Conservation (phyloP, 2,888 invertebrate genomes). For the Venusia cambrica region DNA sequence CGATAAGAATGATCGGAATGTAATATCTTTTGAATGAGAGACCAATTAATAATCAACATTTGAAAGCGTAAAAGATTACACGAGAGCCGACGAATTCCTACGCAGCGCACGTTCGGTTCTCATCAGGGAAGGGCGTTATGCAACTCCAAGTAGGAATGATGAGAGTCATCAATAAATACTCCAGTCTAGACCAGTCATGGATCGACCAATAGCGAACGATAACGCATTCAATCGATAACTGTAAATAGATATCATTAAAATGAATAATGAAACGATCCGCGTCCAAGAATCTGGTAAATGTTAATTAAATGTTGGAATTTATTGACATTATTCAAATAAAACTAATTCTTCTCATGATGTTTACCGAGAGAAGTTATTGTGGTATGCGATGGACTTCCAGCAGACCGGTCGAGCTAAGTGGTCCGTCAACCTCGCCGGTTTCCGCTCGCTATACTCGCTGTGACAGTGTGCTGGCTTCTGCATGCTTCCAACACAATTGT, state of each 20-base stretch:
- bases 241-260: constrained; percentile 69
- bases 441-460: constrained; percentile 19
- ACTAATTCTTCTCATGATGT: constrained; percentile 55
- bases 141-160: constrained; percentile 47
- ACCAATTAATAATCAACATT: constrained; percentile 72
- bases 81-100: constrained; percentile 64
- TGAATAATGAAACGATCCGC: constrained; percentile 72
- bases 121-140: constrained; percentile 49
- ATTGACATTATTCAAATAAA: constrained; percentile 42
- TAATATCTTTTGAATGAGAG: constrained; percentile 64
- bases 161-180: constrained; percentile 56
- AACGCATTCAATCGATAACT: constrained; percentile 67
- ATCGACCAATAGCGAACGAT: constrained; percentile 52
- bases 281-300: constrained; percentile 68
- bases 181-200: constrained; percentile 22
- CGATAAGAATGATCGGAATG: constrained; percentile 59
- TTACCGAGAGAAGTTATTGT: constrained; percentile 49
- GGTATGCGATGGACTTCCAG: constrained; percentile 50
- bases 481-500: constrained; percentile 3
- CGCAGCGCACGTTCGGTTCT: constrained; percentile 38
- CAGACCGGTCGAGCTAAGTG: constrained; percentile 60
- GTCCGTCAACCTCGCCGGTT: constrained; percentile 47
- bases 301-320: constrained; percentile 71
- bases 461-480: constrained; percentile 6
- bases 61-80: constrained; percentile 73